phyloP scores from a whole-genome alignment of 2,113 vertebrate species.

The Dicerorhinus sumatrensis region DNA sequence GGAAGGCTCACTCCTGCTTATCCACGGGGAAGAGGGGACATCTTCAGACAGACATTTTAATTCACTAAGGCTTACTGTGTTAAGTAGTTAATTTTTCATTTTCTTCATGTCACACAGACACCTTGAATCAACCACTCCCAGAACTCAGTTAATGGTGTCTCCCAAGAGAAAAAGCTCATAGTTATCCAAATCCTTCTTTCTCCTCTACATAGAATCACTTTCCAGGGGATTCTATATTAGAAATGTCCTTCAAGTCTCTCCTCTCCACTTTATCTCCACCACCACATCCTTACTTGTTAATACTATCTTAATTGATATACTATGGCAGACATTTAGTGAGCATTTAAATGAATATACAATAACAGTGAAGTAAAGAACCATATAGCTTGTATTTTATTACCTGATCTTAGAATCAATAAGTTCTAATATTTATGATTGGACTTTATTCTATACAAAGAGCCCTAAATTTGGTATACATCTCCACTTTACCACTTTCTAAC shows the following conservation, averaged over 20 bases:
- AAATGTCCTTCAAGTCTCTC: neutral
- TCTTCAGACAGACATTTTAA: neutral
- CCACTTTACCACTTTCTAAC: slow-evolving; percentile 9
- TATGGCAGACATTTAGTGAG: neutral
- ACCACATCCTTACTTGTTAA: neutral
- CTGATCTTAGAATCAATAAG: neutral
- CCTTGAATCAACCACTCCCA: neutral
- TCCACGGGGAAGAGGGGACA: fast-evolving
- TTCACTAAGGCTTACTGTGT: neutral
- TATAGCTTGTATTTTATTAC: neutral
- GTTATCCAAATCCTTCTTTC: neutral
- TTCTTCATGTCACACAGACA: neutral
- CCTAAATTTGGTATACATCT: neutral
- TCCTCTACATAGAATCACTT: neutral
- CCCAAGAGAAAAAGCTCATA: neutral
- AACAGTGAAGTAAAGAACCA: neutral
- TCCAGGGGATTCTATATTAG: neutral
- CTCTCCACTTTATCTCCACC: neutral
- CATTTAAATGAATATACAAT: neutral
- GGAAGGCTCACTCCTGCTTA: neutral
- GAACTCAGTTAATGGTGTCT: neutral
- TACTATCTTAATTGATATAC: neutral
- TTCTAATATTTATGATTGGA: neutral
- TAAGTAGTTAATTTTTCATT: neutral
- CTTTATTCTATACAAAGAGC: neutral